phyloP scores from a whole-genome alignment of 2,888 invertebrate species.

The Caenorhabditis panamensis region DNA sequence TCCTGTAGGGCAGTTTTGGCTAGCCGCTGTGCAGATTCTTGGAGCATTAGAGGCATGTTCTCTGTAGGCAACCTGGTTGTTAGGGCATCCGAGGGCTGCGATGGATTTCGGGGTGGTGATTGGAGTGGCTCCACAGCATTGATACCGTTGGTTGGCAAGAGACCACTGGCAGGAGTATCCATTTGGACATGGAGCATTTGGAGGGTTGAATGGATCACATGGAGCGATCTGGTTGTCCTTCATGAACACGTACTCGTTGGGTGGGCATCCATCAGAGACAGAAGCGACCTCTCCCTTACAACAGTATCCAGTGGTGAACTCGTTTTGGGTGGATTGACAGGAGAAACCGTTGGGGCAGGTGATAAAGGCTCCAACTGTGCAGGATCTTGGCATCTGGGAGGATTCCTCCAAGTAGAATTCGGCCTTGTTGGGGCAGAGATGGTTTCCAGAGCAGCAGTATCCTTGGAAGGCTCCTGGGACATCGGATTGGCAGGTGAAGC shows the following conservation, averaged over 20 bases:
- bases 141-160: conserved; percentile 77
- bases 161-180: conserved; percentile 81
- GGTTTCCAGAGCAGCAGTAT: conserved; percentile 79
- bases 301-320: conserved; percentile 69
- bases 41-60: conserved; percentile 71
- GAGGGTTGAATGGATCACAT: conserved; percentile 79
- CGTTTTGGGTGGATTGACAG: conserved; percentile 62
- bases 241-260: conserved; percentile 81
- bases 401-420: conserved; percentile 80
- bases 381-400: conserved; percentile 78
- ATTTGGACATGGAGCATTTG: conserved; percentile 74
- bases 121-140: conserved; percentile 80
- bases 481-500: conserved; percentile 79
- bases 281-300: conserved; percentile 79
- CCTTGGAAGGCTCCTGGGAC: conserved; percentile 80
- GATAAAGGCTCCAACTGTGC: conserved; percentile 80
- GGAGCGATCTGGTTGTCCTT: conserved; percentile 80
- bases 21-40: conserved; percentile 77
- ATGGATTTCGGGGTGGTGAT: too few species aligned
- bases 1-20: conserved; percentile 77
- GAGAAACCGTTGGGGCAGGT: conserved; percentile 79
- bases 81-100: conserved; percentile 76
- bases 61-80: conserved; percentile 78
- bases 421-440: conserved; percentile 79
- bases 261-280: conserved; percentile 79